Evolutionary conservation across 2,888 invertebrate genomes (phyloP), one percentile per base, ranked within the genome.

Genomic region (Mythimna ferrago): DNA sequence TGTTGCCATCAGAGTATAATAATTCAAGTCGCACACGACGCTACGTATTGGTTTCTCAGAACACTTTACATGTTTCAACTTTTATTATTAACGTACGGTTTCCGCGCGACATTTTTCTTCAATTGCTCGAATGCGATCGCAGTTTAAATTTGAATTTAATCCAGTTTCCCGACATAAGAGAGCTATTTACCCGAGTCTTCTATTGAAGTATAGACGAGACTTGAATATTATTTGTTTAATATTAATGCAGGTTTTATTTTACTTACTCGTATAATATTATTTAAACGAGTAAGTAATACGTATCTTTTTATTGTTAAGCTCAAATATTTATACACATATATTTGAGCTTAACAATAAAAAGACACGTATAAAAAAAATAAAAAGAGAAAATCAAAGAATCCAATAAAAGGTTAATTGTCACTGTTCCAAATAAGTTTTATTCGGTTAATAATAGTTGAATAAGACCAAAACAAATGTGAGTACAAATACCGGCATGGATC

Each of bases 41-140:
- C 67, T 62, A 51, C 74, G 58, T 80, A 68, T 74, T 63, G 51
- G 57, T 70, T 70, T 66, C 66, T 71, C 64, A 10, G 70, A 80
- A 58, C 68, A 76, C 76, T 78, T 81, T 66, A 75, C 76, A 82
- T 74, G 57, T 80, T 78, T 78, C 71, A 76, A 72, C 64, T 76
- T 79, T 71, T 76, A 78, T 83, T 78, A 78, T 62, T 70, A 83
- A 69, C 71, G 62, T 71, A 65, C 71, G 66, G 64, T 71, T 80
- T 63, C 56, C 41, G 57, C n/a, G 70, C 57, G 38, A 69, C 57
- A 69, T 73, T 81, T 81, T 73, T 73, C 64, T 73, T 74, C 62
- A 76, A 82, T 74, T 79, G 74, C 62, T 65, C 4, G 56, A 60
- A 66, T 44, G 26, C 38, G 67, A 44, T 62, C 54, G 56, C 67